phyloP scores from a whole-genome alignment of 1,140 invertebrate genomes.

The Drosophila ogumai region DNA sequence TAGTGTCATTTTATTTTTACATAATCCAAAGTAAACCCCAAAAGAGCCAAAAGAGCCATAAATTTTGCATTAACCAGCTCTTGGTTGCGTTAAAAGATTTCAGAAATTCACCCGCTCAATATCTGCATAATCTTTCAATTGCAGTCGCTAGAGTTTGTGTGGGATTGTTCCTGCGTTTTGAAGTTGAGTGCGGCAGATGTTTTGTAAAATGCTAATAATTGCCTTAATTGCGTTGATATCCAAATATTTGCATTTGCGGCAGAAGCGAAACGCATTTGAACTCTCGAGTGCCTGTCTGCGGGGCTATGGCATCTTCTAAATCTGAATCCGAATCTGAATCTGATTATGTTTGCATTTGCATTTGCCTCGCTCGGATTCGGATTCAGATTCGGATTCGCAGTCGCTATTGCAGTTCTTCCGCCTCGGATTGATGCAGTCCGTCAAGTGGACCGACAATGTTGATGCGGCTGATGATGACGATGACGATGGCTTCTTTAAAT shows the following conservation, averaged over 20 bases:
- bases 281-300: slow-evolving; percentile 55
- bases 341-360: slow-evolving; percentile 59
- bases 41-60: slow-evolving; percentile 11
- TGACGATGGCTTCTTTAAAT: slow-evolving; percentile 47
- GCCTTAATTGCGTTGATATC: slow-evolving; percentile 65
- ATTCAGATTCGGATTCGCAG: slow-evolving; percentile 7
- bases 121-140: slow-evolving; percentile 50
- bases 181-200: slow-evolving; percentile 56
- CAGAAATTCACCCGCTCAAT: slow-evolving; percentile 3
- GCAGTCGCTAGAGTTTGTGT: slow-evolving; percentile 19
- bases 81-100: slow-evolving; percentile 31
- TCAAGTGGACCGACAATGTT: slow-evolving; percentile 48
- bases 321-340: slow-evolving; percentile 22
- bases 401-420: slow-evolving; percentile 43
- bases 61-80: slow-evolving; percentile 37
- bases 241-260: slow-evolving; percentile 53
- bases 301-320: slow-evolving; percentile 29
- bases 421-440: slow-evolving; percentile 32
- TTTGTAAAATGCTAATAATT: slow-evolving; percentile 58
- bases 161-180: slow-evolving; percentile 26
- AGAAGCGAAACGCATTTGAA: slow-evolving; percentile 57
- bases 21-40: slow-evolving; percentile 1
- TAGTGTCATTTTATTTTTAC: not conserved
- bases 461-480: slow-evolving; percentile 30
- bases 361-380: slow-evolving; percentile 13